A percentile compares a stretch with the other conserved stretches of the same genome.
phyloP scores from a whole-genome alignment of 92 coral and sea anemone genomes.

The Umimayanthus kanabou region DNA sequence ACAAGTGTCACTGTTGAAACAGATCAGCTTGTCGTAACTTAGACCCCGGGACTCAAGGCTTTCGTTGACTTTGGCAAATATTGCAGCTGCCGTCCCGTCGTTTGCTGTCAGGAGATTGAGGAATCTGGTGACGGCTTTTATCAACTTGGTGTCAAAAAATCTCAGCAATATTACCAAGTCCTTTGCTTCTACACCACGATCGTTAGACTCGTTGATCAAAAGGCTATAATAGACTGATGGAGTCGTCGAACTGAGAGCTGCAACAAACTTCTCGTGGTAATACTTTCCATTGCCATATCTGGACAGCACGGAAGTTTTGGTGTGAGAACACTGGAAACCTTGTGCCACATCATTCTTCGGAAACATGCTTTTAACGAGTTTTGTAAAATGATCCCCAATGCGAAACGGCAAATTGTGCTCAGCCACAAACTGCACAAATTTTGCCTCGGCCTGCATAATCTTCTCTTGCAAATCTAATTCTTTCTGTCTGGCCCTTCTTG shows the following conservation, averaged over 20 bases:
- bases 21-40: slow-evolving; percentile 33
- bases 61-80: slow-evolving; percentile 33
- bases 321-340: slow-evolving; percentile 38
- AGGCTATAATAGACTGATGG: slow-evolving; percentile 24
- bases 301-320: slow-evolving; percentile 35
- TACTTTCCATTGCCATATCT: slow-evolving; percentile 33
- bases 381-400: slow-evolving; percentile 30
- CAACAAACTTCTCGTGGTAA: slow-evolving; percentile 29
- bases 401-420: slow-evolving; percentile 33
- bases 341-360: slow-evolving; percentile 35
- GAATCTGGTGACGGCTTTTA: slow-evolving; percentile 22
- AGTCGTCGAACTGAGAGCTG: slow-evolving; percentile 24
- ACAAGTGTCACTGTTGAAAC: too few species aligned
- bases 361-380: slow-evolving; percentile 38
- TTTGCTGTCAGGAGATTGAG: slow-evolving; percentile 29
- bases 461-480: slow-evolving; percentile 32
- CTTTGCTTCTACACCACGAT: slow-evolving; percentile 40
- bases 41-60: slow-evolving; percentile 30
- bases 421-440: slow-evolving; percentile 43
- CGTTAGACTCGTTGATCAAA: slow-evolving; percentile 37
- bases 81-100: slow-evolving; percentile 27
- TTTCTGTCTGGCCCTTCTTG: slow-evolving; percentile 26
- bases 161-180: slow-evolving; percentile 39
- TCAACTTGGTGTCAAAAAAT: slow-evolving; percentile 27
- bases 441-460: slow-evolving; percentile 35